Evolutionary conservation across 2,113 vertebrate species (phyloP), one percentile per base, ranked within the genome.

Genomic region (Nymphicus hollandicus): DNA sequence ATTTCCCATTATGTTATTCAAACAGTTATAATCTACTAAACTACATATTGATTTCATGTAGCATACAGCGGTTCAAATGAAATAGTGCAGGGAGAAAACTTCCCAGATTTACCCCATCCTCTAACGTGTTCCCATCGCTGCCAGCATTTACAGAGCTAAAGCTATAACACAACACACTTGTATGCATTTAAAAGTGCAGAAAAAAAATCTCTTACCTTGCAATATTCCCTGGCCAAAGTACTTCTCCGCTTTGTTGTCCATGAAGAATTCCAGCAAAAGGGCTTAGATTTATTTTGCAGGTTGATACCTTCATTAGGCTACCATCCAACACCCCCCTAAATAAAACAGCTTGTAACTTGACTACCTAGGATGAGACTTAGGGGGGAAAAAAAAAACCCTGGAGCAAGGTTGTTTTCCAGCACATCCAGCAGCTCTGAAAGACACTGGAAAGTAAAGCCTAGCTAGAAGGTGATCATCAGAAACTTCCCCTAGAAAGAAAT

Each of bases 401-500:
- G 64, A 95, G 81, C 58, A 60, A 91, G 71, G 41, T 17, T 89
- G 81, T 81, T 93, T 94, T 86, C 71, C 91, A 86, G 11, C 31
- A 73, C 94, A 78, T 78, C 60, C 94, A 92, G 96, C 96, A 89
- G 89, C 93, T 94, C 91, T 12, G 82, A 94, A 87, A 96, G 94
- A 97, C 87, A 95, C 94, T 93, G 95, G 31, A 58, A 92, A 96
- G 85, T 64, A 90, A 96, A 97, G 82, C 88, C 89, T 53, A 66
- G 96, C 96, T 95, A 70, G 94, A 91, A 96, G 93, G 96, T 96
- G 97, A 96, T 98, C 97, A 95, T 97, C 96, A 87, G 96, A 97
- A 95, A 96, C 96, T 94, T 97, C 97, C 96, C 95, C 96, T 73
- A 84, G 71, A 96, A 97, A 96, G 98, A 98, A 98, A 98, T 96